phyloP scores from a whole-genome alignment of 1,140 invertebrate genomes.

The Drosophila nannoptera region DNA sequence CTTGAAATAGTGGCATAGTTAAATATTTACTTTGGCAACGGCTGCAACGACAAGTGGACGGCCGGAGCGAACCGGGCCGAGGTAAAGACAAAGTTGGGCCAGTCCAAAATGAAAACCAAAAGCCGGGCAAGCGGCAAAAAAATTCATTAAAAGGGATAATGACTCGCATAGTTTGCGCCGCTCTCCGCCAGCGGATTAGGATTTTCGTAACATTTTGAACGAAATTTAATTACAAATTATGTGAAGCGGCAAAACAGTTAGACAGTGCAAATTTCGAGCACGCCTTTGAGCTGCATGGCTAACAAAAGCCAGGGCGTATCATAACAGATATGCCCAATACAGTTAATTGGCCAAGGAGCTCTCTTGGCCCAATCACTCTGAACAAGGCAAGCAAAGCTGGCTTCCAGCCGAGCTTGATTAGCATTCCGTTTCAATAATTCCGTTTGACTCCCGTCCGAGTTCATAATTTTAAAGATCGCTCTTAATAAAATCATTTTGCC shows the following conservation, averaged over 20 bases:
- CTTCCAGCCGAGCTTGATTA: not conserved
- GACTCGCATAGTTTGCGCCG: conserved; percentile 62
- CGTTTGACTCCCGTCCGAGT: not conserved
- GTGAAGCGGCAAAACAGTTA: conserved; percentile 51
- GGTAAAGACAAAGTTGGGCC: conserved; percentile 5
- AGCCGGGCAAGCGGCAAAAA: conserved; percentile 57
- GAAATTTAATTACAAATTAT: conserved; percentile 74
- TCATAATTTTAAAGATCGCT: not conserved
- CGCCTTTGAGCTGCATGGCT: conserved; percentile 11
- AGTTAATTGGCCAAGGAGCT: not conserved
- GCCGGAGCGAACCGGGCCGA: not conserved
- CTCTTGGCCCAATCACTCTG: too few species aligned
- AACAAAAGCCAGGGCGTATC: not conserved
- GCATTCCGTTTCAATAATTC: not conserved
- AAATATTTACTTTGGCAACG: conserved; percentile 74
- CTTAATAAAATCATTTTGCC: not conserved
- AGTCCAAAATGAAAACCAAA: conserved; percentile 51
- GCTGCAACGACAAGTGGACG: conserved; percentile 55
- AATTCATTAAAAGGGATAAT: conserved; percentile 77
- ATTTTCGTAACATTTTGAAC: conserved; percentile 62
- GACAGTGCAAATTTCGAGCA: conserved; percentile 12
- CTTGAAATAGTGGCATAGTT: conserved; percentile 74
- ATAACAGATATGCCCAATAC: conserved; percentile 2
- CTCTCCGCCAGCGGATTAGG: conserved; percentile 53
- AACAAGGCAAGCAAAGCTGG: too few species aligned